Base-by-base conservation (phyloP, 2,888 invertebrate species). In the Entomobrya proxima region DNA sequence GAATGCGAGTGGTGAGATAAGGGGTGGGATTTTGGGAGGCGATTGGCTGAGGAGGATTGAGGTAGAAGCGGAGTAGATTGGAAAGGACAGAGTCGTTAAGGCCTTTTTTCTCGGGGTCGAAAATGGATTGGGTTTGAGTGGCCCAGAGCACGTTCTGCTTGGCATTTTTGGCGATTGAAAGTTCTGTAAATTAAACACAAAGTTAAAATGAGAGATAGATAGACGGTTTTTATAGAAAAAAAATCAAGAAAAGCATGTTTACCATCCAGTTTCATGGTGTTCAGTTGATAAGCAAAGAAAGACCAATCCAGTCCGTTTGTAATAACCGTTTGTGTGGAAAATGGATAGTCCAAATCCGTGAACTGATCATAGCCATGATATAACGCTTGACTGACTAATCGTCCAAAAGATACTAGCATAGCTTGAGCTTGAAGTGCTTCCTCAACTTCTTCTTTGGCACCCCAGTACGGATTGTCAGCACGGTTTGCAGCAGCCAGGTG, bases 231-330 rank as follows among this genome's bases (percentile, higher is more conserved):
- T n/a, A n/a, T n/a, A n/a, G 55, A 24, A 61, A 47, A 15, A 13
- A 47, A 47, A 2, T 47, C 15, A 13, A 9, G n/a, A 47, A 67
- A 2, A 44, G 2, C 9, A 32, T 61, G 69, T 89, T 87, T 88
- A 90, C 89, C 21, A 18, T 85, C 85, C 40, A 90, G 52, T 35
- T 79, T 67, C 15, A 89, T 86, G 0, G 98, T 98, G 91, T 99
- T 99, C 83, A 99, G 92, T 92, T 99, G 99, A 91, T 98, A 99
- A 15, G 95, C 94, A 91, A 95, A 96, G 89, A 98, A 95, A 0
- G 96, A 95, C 95, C 96, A 98, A 3, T 94, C 91, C 89, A 95
- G 94, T 0, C 99, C 98, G 92, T 99, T 96, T 0, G 98, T 97
- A 50, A 98, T 93, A 15, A 98, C 93, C 18, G 96, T 95, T 93